A percentile compares a stretch with the other conserved stretches of the same genome.
phyloP scores from a whole-genome alignment of 1,140 invertebrate genomes.

The Zaprionus kolodkinae region DNA sequence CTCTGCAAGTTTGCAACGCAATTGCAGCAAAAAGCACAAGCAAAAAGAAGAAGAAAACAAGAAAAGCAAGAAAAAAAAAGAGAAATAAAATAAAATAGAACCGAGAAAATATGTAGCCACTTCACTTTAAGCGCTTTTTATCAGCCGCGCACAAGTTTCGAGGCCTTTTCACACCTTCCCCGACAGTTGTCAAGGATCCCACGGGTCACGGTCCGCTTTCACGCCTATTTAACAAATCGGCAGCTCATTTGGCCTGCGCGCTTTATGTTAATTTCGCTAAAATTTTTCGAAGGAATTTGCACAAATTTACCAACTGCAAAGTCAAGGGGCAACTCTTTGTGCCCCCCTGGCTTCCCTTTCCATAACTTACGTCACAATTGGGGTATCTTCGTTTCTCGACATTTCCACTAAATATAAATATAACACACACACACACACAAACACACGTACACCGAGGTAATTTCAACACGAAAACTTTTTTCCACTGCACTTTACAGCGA shows the following conservation, averaged over 20 bases:
- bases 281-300: slow-evolving; percentile 59
- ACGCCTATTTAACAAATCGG: slow-evolving; percentile 79
- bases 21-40: slow-evolving; percentile 52
- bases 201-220: slow-evolving; percentile 61
- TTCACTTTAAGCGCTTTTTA: slow-evolving; percentile 57
- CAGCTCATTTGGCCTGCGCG: slow-evolving; percentile 67
- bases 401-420: slow-evolving; percentile 42
- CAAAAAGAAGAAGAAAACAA: slow-evolving; percentile 40
- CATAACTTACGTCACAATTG: slow-evolving; percentile 74
- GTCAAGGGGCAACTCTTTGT: not conserved
- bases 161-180: slow-evolving; percentile 59
- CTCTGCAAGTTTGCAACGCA: slow-evolving; percentile 78
- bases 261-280: slow-evolving; percentile 71
- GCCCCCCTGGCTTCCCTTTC: not conserved
- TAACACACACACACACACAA: slow-evolving; percentile 29
- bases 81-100: slow-evolving; percentile 27
- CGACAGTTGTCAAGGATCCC: slow-evolving; percentile 65
- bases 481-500: slow-evolving; percentile 33
- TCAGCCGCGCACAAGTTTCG: slow-evolving; percentile 43
- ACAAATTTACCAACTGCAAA: slow-evolving; percentile 8
- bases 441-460: not conserved
- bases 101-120: slow-evolving; percentile 55
- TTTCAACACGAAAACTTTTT: slow-evolving; percentile 18
- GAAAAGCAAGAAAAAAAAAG: slow-evolving; percentile 8
- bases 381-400: slow-evolving; percentile 71